phyloP scores from a whole-genome alignment of 2,797 vertebrate genomes.

The Anguilla pacifica region DNA sequence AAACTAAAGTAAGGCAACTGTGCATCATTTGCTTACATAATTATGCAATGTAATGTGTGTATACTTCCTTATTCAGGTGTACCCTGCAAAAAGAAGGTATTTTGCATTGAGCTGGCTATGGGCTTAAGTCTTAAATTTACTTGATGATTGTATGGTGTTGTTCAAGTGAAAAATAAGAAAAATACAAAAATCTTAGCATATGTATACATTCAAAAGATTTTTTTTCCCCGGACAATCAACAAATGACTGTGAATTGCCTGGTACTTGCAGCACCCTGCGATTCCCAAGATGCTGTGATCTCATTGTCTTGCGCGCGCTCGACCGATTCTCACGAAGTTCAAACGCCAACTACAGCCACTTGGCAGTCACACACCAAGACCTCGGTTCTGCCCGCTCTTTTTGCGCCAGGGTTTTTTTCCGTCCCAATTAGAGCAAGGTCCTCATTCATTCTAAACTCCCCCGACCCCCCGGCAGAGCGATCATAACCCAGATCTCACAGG shows the following conservation, averaged over 20 bases:
- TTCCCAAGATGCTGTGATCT: background rate
- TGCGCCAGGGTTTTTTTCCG: constrained; percentile 8
- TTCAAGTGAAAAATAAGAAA: background rate
- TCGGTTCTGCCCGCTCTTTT: constrained; percentile 15
- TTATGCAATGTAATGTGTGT: background rate
- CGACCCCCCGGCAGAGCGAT: background rate
- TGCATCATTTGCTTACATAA: background rate
- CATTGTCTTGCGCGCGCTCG: constrained; percentile 23
- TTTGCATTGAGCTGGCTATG: background rate
- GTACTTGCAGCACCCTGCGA: background rate
- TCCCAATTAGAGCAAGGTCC: constrained; percentile 18
- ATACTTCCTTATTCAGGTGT: background rate
- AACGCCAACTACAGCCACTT: constrained; percentile 17
- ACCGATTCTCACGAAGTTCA: constrained; percentile 17
- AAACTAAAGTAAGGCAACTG: background rate
- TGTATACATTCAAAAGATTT: background rate
- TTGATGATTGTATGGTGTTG: background rate
- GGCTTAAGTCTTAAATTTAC: background rate
- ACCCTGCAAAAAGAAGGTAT: background rate
- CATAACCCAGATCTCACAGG: background rate
- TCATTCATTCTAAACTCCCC: background rate
- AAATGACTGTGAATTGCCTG: background rate
- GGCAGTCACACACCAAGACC: constrained; percentile 11
- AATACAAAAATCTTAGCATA: background rate
- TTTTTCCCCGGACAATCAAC: background rate